Percentiles rank a stretch among this genome's conserved stretches.
Evolutionary conservation across 2,113 vertebrate genomes (phyloP).

Genomic region (Plecotus auritus): DNA sequence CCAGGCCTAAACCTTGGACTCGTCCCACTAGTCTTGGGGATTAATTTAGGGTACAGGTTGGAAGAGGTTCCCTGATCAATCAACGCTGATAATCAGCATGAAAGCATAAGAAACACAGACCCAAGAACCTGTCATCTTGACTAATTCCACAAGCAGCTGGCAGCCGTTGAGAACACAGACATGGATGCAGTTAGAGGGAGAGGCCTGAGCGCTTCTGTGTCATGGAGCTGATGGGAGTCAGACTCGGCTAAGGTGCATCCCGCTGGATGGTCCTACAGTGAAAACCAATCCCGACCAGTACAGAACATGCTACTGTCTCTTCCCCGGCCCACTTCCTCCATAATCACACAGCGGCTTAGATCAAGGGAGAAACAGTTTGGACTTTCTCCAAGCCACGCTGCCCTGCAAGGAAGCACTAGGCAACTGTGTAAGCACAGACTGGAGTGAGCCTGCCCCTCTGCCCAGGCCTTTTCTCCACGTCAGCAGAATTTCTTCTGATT

Average conservation of each 20-base stretch:
- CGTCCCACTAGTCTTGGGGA: accelerated
- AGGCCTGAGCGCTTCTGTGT: accelerated
- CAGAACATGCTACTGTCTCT: accelerated
- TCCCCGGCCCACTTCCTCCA: background rate
- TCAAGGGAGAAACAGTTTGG: background rate
- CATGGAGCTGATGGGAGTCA: accelerated
- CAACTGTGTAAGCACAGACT: background rate
- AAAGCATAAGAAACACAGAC: background rate
- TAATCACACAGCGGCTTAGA: background rate
- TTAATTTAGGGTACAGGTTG: background rate
- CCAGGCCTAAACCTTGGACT: accelerated
- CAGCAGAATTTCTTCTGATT: background rate
- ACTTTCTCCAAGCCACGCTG: background rate
- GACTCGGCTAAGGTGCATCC: accelerated
- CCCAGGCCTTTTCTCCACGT: background rate
- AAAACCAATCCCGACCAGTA: background rate
- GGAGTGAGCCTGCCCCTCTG: background rate
- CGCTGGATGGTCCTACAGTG: no score
- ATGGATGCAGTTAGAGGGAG: accelerated
- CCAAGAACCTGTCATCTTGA: background rate
- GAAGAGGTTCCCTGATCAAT: background rate
- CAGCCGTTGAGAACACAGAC: background rate
- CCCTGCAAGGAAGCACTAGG: background rate
- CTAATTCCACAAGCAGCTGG: no score
- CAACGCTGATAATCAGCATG: no score